Evolutionary conservation across 2,113 vertebrate genomes (phyloP).

Genomic region (Poicephalus meyeri): DNA sequence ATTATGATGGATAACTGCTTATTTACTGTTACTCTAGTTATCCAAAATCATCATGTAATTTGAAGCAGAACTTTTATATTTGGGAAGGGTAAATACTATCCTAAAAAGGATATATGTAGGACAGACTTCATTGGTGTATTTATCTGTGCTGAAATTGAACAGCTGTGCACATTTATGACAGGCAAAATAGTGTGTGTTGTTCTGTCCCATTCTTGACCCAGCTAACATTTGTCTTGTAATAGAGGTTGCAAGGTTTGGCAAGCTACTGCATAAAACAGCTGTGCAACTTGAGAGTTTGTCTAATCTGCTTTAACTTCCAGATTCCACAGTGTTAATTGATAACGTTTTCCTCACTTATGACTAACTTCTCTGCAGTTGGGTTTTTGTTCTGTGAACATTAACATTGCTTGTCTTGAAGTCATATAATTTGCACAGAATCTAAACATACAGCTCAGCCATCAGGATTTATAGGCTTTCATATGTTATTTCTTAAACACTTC

Average conservation of each 20-base stretch:
- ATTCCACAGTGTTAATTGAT: neutral
- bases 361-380: neutral
- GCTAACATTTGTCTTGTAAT: neutral
- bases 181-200: neutral
- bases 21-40: neutral
- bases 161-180: neutral
- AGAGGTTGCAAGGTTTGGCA: slow-evolving; percentile 6
- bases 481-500: slow-evolving; percentile 8
- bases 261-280: neutral
- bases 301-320: neutral
- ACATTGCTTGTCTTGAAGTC: neutral
- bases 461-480: neutral
- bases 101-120: neutral
- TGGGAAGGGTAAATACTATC: neutral
- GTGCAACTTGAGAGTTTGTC: neutral
- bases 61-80: neutral
- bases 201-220: neutral
- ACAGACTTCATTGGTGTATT: neutral
- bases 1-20: neutral
- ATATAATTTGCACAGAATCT: neutral
- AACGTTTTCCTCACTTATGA: neutral
- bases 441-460: neutral
- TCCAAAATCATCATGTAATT: neutral
- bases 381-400: neutral
- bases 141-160: slow-evolving; percentile 7